Evolutionary conservation across 2,888 invertebrate genomes (phyloP).

Genomic region (Agrilus cyanescens): DNA sequence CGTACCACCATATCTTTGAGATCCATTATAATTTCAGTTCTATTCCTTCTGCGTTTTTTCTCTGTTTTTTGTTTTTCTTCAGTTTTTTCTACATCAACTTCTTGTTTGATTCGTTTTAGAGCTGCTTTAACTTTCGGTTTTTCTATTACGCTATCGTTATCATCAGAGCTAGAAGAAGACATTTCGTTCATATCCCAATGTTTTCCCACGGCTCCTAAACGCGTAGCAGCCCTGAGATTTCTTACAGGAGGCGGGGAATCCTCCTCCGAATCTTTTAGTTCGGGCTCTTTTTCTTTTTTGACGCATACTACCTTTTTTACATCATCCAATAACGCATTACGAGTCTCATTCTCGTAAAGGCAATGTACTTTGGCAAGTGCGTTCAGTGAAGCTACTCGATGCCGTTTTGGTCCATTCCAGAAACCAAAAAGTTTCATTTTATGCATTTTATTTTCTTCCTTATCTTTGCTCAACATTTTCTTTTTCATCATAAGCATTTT

Average conservation of each 20-base stretch:
- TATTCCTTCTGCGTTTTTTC: conserved; percentile 44
- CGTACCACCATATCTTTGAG: conserved; percentile 78
- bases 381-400: conserved; percentile 79
- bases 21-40: conserved; percentile 60
- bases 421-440: conserved; percentile 53
- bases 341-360: conserved; percentile 78
- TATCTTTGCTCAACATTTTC: conserved; percentile 10
- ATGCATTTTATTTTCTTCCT: conserved; percentile 23
- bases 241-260: conserved; percentile 33
- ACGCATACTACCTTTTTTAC: conserved; percentile 26
- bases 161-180: conserved; percentile 44
- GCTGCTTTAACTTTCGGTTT: conserved; percentile 6
- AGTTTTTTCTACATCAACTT: conserved; percentile 28
- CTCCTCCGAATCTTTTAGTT: conserved; percentile 18
- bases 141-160: conserved; percentile 16
- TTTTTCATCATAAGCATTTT: conserved; percentile 7
- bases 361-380: conserved; percentile 85
- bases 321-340: conserved; percentile 50
- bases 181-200: conserved; percentile 74
- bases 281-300: conserved; percentile 17
- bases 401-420: conserved; percentile 69
- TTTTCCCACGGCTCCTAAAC: conserved; percentile 64
- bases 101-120: conserved; percentile 21
- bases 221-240: conserved; percentile 58
- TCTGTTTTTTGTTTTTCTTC: conserved; percentile 37